Evolutionary conservation across 2,113 vertebrate species (phyloP), one percentile per base, ranked within the genome.

Genomic region (Mesoclemmys tuberculata): DNA sequence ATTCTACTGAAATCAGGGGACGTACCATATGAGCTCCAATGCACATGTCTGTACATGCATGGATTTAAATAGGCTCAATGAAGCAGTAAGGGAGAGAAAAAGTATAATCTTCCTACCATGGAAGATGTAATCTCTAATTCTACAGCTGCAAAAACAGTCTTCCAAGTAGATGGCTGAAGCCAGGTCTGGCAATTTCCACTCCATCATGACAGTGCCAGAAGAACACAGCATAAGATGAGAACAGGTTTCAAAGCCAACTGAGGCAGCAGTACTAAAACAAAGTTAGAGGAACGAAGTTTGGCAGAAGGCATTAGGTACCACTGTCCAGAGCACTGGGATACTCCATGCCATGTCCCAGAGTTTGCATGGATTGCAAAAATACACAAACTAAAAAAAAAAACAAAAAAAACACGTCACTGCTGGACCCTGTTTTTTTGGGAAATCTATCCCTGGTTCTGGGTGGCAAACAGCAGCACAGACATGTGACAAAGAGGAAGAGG

Each of bases 91-190:
- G 31, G 61, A 14, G 22, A 29, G n/a, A 86, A 89, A 16, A 61
- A 11, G 19, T 54, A 75, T 11, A 84, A 12, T 22, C 4, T 49
- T 83, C 89, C 46, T 48, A 58, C 51, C 54, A 5, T 38, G 55
- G 61, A 81, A 94, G 87, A 10, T n/a, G 54, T 24, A 75, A 84
- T 48, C 31, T 49, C 5, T 27, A 89, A 79, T 31, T 2, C 6
- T 79, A n/a, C 35, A 68, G 35, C 19, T 0, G 0, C 3, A 5
- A 14, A 89, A 2, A 14, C 81, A 1, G 0, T 88, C 83, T 7
- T 9, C 35, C 51, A 5, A 10, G 49, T 78, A 48, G 12, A 56
- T 16, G 10, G 27, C 35, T 68, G 35, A 35, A 68, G 35, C 64
- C 35, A 87, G 22, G 61, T 0, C 6, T 2, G 1, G 2, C 29